Base-by-base conservation (phyloP, 1,140 invertebrate species). In the Aplysia californica region DNA sequence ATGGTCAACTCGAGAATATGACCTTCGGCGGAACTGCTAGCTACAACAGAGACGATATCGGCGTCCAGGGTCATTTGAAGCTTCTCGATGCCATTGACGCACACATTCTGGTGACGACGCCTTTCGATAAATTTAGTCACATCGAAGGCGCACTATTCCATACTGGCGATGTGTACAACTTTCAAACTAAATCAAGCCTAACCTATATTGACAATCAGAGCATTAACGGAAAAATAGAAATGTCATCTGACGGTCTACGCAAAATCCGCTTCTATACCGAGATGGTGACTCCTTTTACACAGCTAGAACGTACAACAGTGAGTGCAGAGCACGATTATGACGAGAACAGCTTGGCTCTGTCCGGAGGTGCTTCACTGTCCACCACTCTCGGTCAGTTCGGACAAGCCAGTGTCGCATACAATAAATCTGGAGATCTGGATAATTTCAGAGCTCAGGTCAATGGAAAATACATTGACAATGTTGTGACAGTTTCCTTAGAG, bases 151-250 rank as follows among this genome's bases (percentile, higher is more conserved):
- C 66, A 23, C 56, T 76, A 44, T 29, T 44, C 39, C 38, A 70
- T 26, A 39, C 2, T 38, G 75, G 66, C 3, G 66, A 76, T 26
- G 20, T 69, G 31, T 70, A 20, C 29, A 23, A 21, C 0, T 70
- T 76, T 50, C 58, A 35, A 1, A 44, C 35, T 15, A 68, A 70
- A 15, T 50, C 23, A 0, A 61, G 56, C 41, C 38, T 76, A 1
- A n/a, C 66, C 21, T 76, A 59, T 56, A 76, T 76, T 66, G 68
- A 67, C 39, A 38, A 59, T 38, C 55, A 70, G 26, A 61, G 56
- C 55, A 64, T 76, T 41, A 69, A 33, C 21, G 75, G 67, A 2
- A 70, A 69, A 38, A 41, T 76, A 20, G 67, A 76, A 33, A 38
- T 76, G 0, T 29, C 35, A 26, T 15, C 26, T 31, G 33, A 67